Percentiles rank a stretch among this genome's conserved stretches.
Conservation (phyloP, 2,797 vertebrate genomes). For the Mycteria americana region DNA sequence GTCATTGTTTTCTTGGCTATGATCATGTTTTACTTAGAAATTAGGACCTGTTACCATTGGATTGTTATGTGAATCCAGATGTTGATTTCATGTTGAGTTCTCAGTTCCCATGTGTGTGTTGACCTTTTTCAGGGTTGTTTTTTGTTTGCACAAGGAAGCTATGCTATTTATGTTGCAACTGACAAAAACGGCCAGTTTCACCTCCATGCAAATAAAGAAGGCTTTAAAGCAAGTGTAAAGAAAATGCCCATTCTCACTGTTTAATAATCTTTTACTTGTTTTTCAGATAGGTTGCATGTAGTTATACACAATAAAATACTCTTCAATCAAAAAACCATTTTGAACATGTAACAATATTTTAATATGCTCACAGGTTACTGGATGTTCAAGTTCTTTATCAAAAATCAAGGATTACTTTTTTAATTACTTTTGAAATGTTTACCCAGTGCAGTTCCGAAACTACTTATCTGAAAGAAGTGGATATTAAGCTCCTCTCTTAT, state of each 20-base stretch:
- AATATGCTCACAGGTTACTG: background rate
- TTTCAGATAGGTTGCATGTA: background rate
- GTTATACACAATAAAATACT: background rate
- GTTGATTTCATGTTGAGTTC: background rate
- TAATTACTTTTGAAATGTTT: constrained; percentile 41
- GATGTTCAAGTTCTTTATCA: background rate
- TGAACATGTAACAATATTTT: background rate
- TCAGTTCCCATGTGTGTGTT: background rate
- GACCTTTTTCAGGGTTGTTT: background rate
- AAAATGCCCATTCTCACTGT: background rate
- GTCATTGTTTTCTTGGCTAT: background rate
- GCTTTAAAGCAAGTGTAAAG: background rate
- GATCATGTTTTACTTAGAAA: background rate
- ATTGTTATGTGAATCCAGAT: background rate
- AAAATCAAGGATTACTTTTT: constrained; percentile 42
- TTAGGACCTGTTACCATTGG: background rate
- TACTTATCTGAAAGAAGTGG: constrained; percentile 22
- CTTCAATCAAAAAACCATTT: background rate
- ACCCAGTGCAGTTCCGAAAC: background rate
- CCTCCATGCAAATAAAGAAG: background rate
- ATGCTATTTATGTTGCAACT: background rate
- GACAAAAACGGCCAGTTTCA: background rate
- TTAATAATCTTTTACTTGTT: background rate
- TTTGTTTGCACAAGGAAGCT: background rate
- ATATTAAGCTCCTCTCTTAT: constrained; percentile 25